phyloP scores from a whole-genome alignment of 2,888 invertebrate species.

The Taphrorychus bicolor region DNA sequence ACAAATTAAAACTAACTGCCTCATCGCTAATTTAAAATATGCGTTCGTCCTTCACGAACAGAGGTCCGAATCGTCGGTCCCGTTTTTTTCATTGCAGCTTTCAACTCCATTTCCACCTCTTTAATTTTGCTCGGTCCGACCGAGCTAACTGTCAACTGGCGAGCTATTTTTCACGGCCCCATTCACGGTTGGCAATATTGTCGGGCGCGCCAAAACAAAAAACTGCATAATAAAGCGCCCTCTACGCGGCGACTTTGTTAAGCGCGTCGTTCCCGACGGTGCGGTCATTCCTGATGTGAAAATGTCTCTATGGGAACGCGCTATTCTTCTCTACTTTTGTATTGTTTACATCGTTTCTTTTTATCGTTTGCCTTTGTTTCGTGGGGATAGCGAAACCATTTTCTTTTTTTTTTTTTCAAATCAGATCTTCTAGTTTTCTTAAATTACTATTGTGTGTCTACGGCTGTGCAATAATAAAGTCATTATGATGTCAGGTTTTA shows the following conservation, averaged over 20 bases:
- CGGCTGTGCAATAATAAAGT: no score
- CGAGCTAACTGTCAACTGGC: constrained; percentile 34
- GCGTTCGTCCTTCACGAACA: constrained; percentile 14
- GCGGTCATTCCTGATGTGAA: constrained; percentile 7
- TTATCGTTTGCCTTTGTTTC: no score
- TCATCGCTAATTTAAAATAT: constrained; percentile 29
- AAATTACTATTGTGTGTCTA: no score
- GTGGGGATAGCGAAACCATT: no score
- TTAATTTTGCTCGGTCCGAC: constrained; percentile 27
- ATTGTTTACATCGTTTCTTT: no score
- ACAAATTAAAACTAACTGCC: constrained; percentile 23
- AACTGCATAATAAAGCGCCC: constrained; percentile 8
- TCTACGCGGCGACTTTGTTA: constrained; percentile 5
- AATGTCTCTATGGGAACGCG: background rate
- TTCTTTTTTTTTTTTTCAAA: no score
- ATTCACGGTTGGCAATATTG: constrained; percentile 29
- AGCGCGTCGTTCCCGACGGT: constrained; percentile 5
- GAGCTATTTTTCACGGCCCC: constrained; percentile 27
- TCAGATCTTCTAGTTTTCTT: no score
- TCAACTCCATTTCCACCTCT: constrained; percentile 26
- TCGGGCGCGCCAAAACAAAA: constrained; percentile 5
- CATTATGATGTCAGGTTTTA: no score
- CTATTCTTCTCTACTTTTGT: no score
- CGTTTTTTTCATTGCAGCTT: constrained; percentile 21
- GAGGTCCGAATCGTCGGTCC: constrained; percentile 8